These are phyloP conservation scores for Drosophila setifemur DNA, from an alignment of 1,140 invertebrate species.

Conservation along the genomic window DNA sequence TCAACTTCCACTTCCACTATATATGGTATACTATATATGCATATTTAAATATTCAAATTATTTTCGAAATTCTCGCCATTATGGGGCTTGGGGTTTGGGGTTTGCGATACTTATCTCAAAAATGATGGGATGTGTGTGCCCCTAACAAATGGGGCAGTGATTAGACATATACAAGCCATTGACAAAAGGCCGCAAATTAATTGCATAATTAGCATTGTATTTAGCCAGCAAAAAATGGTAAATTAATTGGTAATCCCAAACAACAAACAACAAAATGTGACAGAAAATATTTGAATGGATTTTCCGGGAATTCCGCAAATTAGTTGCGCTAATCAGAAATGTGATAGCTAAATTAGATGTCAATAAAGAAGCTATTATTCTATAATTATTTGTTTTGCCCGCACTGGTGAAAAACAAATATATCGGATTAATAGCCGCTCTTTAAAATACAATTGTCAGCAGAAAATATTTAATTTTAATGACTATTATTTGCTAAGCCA, in stretches of 20 bases:
- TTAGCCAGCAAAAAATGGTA: conserved; percentile 3
- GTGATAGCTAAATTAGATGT: no score
- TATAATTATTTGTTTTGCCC: no score
- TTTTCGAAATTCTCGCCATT: conserved; percentile 52
- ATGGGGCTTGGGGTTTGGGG: conserved; percentile 2
- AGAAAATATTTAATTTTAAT: no score
- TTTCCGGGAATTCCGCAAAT: conserved; percentile 4
- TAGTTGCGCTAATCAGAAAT: no score
- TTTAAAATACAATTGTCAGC: no score
- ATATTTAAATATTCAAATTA: conserved; percentile 74
- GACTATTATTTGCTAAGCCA: no score
- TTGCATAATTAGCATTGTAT: conserved; percentile 59
- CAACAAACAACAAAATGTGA: conserved; percentile 10
- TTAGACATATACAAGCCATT: conserved; percentile 42
- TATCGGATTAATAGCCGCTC: neutral
- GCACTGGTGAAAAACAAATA: neutral
- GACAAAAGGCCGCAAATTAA: conserved; percentile 57
- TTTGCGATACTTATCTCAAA: neutral
- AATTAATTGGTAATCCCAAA: neutral
- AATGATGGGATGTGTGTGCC: neutral
- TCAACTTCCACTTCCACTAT: conserved; percentile 5
- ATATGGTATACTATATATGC: conserved; percentile 41
- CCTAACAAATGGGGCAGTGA: conserved; percentile 43
- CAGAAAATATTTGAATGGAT: conserved; percentile 8
- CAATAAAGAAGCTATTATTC: no score